Evolutionary conservation across 2,888 invertebrate genomes (phyloP).

Genomic region (Leistus spinibarbis): DNA sequence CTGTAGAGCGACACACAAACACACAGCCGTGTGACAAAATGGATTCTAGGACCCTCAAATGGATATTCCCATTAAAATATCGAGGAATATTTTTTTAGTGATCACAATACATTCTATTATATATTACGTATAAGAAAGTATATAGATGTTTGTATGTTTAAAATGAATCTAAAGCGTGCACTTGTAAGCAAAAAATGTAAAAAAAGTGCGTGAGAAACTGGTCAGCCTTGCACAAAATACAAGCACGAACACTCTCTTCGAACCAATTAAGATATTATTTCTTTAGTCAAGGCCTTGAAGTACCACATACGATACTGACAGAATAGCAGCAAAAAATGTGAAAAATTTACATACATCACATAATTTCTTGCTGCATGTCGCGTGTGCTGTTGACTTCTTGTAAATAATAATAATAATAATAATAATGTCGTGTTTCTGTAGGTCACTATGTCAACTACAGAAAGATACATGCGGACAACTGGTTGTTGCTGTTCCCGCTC

Average conservation of each 20-base stretch:
- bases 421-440: constrained; percentile 50
- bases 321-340: not conserved
- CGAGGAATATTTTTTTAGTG: too few relatives aligned
- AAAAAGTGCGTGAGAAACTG: constrained; percentile 20
- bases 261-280: constrained; percentile 35
- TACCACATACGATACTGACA: not conserved
- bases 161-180: constrained; percentile 28
- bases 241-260: constrained; percentile 26
- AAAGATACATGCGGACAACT: constrained; percentile 84
- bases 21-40: too few relatives aligned
- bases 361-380: not conserved
- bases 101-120: too few relatives aligned
- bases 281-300: constrained; percentile 8
- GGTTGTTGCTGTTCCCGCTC: constrained; percentile 80
- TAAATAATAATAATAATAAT: not conserved
- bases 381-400: not conserved
- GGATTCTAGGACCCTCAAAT: too few relatives aligned
- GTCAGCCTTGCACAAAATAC: constrained; percentile 34
- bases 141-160: constrained; percentile 26
- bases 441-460: constrained; percentile 83
- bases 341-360: not conserved
- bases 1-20: too few relatives aligned
- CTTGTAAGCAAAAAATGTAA: constrained; percentile 23
- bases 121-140: too few relatives aligned
- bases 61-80: too few relatives aligned